phyloP scores from a whole-genome alignment of 2,113 vertebrate genomes.

The Microtus richardsoni region DNA sequence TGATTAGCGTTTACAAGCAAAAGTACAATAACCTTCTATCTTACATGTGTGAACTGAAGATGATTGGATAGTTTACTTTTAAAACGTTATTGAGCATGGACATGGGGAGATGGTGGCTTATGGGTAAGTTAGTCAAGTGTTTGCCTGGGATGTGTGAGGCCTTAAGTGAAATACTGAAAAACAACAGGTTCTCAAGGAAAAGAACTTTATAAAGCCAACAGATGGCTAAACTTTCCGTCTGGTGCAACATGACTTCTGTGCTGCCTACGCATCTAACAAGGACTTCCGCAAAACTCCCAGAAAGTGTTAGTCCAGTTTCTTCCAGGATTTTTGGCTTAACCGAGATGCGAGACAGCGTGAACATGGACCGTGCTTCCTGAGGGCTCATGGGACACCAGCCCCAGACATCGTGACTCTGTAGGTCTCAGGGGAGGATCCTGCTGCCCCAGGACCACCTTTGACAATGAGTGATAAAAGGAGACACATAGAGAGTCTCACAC shows the following conservation, averaged over 20 bases:
- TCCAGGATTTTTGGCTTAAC: not conserved
- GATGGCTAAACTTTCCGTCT: not conserved
- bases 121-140: not conserved
- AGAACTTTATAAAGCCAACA: not conserved
- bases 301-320: not conserved
- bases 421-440: not conserved
- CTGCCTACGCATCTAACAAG: not conserved
- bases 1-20: not conserved
- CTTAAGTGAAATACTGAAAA: not conserved
- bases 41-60: not conserved
- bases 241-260: not conserved
- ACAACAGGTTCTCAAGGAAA: not conserved
- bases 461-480: not conserved
- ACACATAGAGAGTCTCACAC: not conserved
- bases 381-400: too few species aligned
- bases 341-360: not conserved
- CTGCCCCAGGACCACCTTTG: too few species aligned
- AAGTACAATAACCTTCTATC: not conserved
- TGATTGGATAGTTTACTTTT: not conserved
- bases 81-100: not conserved
- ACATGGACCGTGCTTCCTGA: fast-evolving
- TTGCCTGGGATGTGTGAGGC: not conserved
- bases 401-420: fast-evolving
- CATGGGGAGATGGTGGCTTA: not conserved
- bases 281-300: not conserved